Percentiles rank a stretch among this genome's conserved stretches.
Conservation (phyloP, 2,113 vertebrate species). For the Rhineura floridana region DNA sequence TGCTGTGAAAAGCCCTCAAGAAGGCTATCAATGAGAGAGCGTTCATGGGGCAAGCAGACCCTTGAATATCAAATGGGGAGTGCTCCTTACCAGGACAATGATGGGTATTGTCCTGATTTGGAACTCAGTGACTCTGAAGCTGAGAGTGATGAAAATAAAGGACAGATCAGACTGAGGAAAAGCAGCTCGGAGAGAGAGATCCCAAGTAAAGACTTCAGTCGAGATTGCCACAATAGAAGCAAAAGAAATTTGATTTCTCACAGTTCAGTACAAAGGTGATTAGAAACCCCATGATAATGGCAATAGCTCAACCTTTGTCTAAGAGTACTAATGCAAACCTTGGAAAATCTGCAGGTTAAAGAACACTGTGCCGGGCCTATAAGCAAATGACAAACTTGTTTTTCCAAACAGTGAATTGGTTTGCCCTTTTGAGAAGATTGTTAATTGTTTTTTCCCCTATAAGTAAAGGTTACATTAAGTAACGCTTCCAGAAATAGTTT, state of each 20-base stretch:
- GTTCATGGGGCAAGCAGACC: conserved; percentile 82
- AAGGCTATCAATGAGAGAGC: conserved; percentile 81
- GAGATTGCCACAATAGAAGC: conserved; percentile 76
- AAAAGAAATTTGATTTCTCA: conserved; percentile 84
- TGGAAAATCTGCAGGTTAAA: conserved; percentile 66
- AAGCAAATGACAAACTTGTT: conserved; percentile 35
- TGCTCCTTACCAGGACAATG: conserved; percentile 87
- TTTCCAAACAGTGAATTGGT: conserved; percentile 59
- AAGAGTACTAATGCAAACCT: conserved; percentile 59
- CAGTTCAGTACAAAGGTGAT: conserved; percentile 91
- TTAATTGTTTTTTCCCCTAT: conserved; percentile 35
- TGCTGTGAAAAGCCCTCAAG: conserved; percentile 83
- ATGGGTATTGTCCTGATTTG: conserved; percentile 95
- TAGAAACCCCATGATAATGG: conserved; percentile 56
- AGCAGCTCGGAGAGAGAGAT: conserved; percentile 74
- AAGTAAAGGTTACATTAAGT: not conserved
- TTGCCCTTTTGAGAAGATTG: conserved; percentile 56
- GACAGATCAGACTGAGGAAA: conserved; percentile 75
- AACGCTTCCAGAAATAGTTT: conserved; percentile 36
- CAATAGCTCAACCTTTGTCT: conserved; percentile 60
- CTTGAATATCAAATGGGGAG: conserved; percentile 73
- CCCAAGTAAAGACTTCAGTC: conserved; percentile 72
- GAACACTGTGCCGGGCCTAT: conserved; percentile 45
- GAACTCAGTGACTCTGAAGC: conserved; percentile 96
- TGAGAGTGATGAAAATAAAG: conserved; percentile 85